phyloP scores from a whole-genome alignment of 2,113 vertebrate genomes.

The Ceyx cyanopectus region DNA sequence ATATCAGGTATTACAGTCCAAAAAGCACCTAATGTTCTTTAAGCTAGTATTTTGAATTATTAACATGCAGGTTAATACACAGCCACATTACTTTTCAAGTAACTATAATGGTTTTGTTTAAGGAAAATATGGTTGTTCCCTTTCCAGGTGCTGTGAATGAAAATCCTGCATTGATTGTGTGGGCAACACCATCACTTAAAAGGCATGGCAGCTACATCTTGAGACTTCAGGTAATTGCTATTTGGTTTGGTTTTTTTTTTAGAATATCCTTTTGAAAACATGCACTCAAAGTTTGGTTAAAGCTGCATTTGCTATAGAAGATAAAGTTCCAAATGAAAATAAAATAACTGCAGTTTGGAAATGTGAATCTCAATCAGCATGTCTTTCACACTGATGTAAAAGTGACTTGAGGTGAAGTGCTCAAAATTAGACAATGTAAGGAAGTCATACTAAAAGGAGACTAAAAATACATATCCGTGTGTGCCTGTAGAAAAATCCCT shows the following conservation, averaged over 20 bases:
- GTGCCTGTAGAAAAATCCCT: slow-evolving; percentile 63
- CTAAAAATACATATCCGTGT: neutral
- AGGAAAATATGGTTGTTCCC: slow-evolving; percentile 28
- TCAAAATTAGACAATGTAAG: neutral
- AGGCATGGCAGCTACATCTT: neutral
- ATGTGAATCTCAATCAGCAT: accelerated
- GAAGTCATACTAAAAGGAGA: slow-evolving; percentile 10
- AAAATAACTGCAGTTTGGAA: slow-evolving; percentile 33
- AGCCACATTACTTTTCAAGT: slow-evolving; percentile 37
- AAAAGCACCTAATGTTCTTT: slow-evolving; percentile 28
- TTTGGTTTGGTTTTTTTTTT: neutral
- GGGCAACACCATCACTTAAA: neutral
- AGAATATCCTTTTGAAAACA: neutral
- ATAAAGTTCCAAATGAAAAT: neutral
- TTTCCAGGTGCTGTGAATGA: slow-evolving; percentile 20
- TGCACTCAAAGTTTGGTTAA: slow-evolving; percentile 38
- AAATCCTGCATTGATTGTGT: neutral
- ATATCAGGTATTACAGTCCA: neutral
- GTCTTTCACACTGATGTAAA: neutral
- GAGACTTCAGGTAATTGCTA: neutral
- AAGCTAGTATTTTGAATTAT: neutral
- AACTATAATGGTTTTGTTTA: neutral
- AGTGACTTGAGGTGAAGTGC: slow-evolving; percentile 38
- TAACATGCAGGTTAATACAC: slow-evolving; percentile 55
- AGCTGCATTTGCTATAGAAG: slow-evolving; percentile 42